Evolutionary conservation across 2,797 vertebrate species (phyloP).

Genomic region (Hydrocynus forskahlii): DNA sequence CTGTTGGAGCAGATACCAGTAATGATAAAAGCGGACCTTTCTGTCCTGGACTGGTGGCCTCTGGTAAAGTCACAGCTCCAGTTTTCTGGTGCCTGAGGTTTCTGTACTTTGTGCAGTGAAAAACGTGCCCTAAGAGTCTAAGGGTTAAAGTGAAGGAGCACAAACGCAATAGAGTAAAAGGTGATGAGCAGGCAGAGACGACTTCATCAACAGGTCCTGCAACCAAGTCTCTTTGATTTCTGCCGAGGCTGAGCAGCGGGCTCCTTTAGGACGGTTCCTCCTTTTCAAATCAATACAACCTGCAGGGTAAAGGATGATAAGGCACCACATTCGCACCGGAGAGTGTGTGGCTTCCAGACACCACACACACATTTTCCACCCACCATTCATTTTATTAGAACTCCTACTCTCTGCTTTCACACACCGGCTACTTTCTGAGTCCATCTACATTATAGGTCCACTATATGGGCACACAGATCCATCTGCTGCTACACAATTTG

Average conservation of each 20-base stretch:
- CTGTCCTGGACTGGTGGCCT: no score
- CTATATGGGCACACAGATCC: no score
- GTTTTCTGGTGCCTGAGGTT: no score
- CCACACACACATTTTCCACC: neutral
- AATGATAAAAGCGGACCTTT: no score
- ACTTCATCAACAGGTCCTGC: neutral
- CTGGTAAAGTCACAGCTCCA: no score
- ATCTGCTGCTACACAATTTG: neutral
- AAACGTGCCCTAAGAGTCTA: no score
- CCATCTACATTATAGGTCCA: neutral
- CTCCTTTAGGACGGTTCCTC: constrained; percentile 13
- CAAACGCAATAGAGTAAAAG: neutral
- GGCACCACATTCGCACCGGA: constrained; percentile 5
- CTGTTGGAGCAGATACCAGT: no score
- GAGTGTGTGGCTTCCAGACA: neutral
- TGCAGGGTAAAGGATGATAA: constrained; percentile 11
- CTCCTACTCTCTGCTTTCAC: neutral
- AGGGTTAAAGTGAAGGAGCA: no score
- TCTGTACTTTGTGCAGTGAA: no score
- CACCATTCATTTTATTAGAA: neutral
- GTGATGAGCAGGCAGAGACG: neutral
- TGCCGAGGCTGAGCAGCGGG: neutral
- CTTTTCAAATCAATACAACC: constrained; percentile 10
- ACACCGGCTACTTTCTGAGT: neutral
- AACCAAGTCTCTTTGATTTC: neutral